Evolutionary conservation across 2,797 vertebrate genomes (phyloP).

Genomic region (Antennarius maculatus): DNA sequence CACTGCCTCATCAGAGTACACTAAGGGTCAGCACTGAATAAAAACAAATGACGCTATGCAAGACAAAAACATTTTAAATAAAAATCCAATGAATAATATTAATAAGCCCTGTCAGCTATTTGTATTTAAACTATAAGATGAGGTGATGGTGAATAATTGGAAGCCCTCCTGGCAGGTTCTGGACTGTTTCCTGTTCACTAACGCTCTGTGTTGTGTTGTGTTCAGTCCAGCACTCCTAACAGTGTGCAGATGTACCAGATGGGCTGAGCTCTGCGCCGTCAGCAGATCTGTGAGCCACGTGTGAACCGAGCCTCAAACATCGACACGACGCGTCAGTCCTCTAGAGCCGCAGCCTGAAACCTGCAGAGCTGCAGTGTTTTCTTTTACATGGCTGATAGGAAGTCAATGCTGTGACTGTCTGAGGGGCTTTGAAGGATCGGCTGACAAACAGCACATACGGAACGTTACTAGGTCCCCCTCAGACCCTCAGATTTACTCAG

Average conservation of each 20-base stretch:
- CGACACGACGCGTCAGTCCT: slow-evolving; percentile 49
- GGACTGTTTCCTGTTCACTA: slow-evolving; percentile 47
- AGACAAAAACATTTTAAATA: too few species aligned
- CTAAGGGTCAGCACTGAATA: neutral
- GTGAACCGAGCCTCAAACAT: slow-evolving; percentile 52
- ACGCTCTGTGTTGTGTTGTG: slow-evolving; percentile 14
- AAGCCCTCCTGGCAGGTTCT: slow-evolving; percentile 23
- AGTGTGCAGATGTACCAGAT: slow-evolving; percentile 63
- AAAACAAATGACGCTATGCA: neutral
- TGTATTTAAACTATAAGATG: neutral
- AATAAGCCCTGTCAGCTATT: slow-evolving; percentile 1
- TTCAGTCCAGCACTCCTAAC: slow-evolving; percentile 34
- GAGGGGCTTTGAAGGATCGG: neutral
- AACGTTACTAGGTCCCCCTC: neutral
- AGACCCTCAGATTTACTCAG: neutral
- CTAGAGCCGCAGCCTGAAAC: slow-evolving; percentile 51
- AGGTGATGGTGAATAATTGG: slow-evolving; percentile 21
- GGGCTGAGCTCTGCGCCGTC: slow-evolving; percentile 49
- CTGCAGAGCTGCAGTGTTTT: slow-evolving; percentile 25
- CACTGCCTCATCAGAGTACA: neutral
- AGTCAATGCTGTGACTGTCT: neutral
- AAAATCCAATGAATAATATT: neutral
- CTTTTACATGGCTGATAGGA: slow-evolving; percentile 10
- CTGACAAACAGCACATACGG: slow-evolving; percentile 2
- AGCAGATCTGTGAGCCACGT: slow-evolving; percentile 58